Base-by-base conservation (phyloP, 2,797 vertebrate genomes). In the Hypotaenidia okinawae region DNA sequence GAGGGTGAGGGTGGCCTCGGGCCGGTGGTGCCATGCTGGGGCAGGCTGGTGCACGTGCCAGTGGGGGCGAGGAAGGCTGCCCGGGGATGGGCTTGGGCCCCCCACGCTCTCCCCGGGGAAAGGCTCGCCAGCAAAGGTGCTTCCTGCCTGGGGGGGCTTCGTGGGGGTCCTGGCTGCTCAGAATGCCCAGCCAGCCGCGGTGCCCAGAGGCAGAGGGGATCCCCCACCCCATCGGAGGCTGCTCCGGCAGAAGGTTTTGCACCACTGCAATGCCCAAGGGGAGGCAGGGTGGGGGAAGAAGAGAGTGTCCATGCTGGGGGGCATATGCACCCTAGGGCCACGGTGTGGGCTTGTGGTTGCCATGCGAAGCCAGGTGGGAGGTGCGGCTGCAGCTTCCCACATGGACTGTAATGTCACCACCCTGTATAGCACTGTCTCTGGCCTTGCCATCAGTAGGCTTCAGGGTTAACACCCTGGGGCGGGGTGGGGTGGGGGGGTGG, bases 271-370 rank as follows among this genome's bases (percentile, higher is more conserved):
- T 25, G 5, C 25, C 67, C 68, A 8, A 1, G 11, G 4, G 19
- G 28, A 3, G 5, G 41, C 51, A 52, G 5, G 1, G 23, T 11
- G n/a, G 10, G 9, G 6, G 8, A 47, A 23, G 45, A 47, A 47
- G 45, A 47, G 49, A 13, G 49, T 51, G 11, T 8, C 45, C 5
- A 0, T 16, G 3, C 17, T 3, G 21, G 27, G 39, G 16, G 5
- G 30, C 22, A 1, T 6, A 1, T 10, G 32, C 2, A 6, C 14
- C 30, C 69, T 4, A 0, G 25, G 55, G 51, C 61, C 1, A 3
- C 1, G 3, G 39, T 3, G 1, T 7, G 61, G 41, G 55, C 18
- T 70, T 3, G 3, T 5, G 52, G 69, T 13, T 55, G 74, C 33
- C 10, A 0, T 41, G 32, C 1, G 21, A 12, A n/a, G 32, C 41